A percentile compares a stretch with the other conserved stretches of the same genome.
Conservation (phyloP, 2,797 vertebrate genomes). For the Sebastes matsubarae region DNA sequence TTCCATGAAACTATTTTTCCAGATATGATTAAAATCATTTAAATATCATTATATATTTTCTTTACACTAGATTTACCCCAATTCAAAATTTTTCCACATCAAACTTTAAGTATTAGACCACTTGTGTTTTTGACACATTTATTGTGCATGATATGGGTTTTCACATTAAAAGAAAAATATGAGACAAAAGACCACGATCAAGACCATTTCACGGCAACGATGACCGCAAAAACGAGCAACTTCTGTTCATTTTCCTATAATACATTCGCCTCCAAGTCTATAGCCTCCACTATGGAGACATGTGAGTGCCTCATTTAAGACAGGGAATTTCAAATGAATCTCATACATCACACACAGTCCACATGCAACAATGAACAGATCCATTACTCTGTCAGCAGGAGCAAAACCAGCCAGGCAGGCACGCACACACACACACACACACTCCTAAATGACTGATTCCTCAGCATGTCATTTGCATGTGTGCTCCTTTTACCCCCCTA, state of each 20-base stretch:
- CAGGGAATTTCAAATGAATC: conserved; percentile 83
- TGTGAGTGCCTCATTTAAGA: conserved; percentile 76
- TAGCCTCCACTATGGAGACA: conserved; percentile 67
- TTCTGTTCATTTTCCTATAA: conserved; percentile 55
- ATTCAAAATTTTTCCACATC: neutral
- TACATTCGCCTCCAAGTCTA: conserved; percentile 28
- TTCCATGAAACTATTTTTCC: neutral
- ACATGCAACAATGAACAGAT: conserved; percentile 81
- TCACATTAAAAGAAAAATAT: conserved; percentile 45
- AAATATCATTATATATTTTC: neutral
- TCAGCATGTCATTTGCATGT: neutral
- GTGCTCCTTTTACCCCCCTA: neutral
- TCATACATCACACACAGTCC: conserved; percentile 81
- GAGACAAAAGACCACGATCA: conserved; percentile 39
- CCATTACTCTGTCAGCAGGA: conserved; percentile 82
- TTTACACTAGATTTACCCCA: neutral
- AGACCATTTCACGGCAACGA: conserved; percentile 50
- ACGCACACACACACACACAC: conserved; percentile 27
- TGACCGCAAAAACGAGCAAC: conserved; percentile 58
- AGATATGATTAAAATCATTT: neutral
- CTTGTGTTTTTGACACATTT: conserved; percentile 41
- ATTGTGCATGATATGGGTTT: conserved; percentile 60
- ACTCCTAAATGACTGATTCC: neutral
- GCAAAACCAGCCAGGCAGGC: conserved; percentile 59
- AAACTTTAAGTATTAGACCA: neutral